Evolutionary conservation across 2,888 invertebrate species (phyloP), one percentile per base, ranked within the genome.

Genomic region (Eilema sororculum): DNA sequence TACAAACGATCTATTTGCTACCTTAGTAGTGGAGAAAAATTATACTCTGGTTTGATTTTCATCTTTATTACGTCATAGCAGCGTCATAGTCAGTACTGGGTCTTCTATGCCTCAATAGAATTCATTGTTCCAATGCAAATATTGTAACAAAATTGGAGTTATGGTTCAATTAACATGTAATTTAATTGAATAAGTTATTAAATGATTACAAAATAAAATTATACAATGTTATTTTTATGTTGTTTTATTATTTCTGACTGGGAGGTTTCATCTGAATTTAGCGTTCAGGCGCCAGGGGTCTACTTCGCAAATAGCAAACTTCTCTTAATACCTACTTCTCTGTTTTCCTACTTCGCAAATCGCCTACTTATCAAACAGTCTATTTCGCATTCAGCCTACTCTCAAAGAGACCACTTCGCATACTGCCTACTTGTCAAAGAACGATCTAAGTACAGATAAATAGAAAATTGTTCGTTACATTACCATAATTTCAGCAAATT

Each of bases 131-230:
- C 75, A 75, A 68, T 75, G 72, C 65, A 73, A 72, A 70, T 65
- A 66, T 65, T 74, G 71, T 70, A 66, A 70, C 63, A 60, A 69
- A 71, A 70, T 61, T 69, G 70, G 61, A 74, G 65, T 67, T 74
- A 72, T 65, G 66, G 69, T 74, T 69, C 73, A 77, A 72, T 77
- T 73, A 77, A 76, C 65, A 70, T 77, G 73, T 77, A 76, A 75
- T 75, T 66, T 73, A 73, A 76, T 76, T 72, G 72, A 72, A 68
- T 89, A 89, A 88, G 86, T 87, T 88, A 89, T 87, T 86, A 79
- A 87, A 86, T 87, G 83, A 87, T 77, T 76, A 78, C 80, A 80
- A 83, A 89, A 87, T 88, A 90, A 90, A 90, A 81, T 81, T 90
- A 90, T 90, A 87, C 85, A 86, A 88, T 86, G 91, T 91, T 91